Evolutionary conservation across 1,140 invertebrate genomes (phyloP), one percentile per base, ranked within the genome.

Genomic region (Ectropis grisescens): DNA sequence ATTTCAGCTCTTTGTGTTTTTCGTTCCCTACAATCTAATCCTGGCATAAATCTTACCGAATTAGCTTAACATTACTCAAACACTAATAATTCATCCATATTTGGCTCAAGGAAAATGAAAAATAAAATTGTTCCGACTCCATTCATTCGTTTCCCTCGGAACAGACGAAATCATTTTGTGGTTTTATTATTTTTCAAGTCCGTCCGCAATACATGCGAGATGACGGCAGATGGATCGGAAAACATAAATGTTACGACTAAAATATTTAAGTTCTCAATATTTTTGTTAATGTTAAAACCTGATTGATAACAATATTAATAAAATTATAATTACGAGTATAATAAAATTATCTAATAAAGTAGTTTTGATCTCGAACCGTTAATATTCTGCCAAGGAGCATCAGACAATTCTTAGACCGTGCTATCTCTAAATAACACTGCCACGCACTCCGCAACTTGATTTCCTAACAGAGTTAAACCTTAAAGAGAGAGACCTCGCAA

Each of bases 101-200:
- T 55, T 47, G 41, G 39, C 47, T 52, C 44, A 38, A 51, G 47
- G 45, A 48, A 65, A 61, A 71, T 59, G 57, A 61, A 68, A 69
- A 59, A 71, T 65, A 71, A 69, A 67, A 61, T 60, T 61, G 55
- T 58, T 53, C 53, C 47, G 50, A 61, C 64, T 66, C 59, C 66
- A 72, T 70, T 66, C 61, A 46, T 42, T 39, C 51, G 46, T 55
- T 56, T 58, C 49, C 55, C 42, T 58, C 49, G 42, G 52, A 61
- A 58, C 58, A 60, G 58, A 69, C 58, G 58, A 68, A 70, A 70
- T 61, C 49, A 61, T 66, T 76, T 45, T 44, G 44, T 33, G 56
- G 55, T 58, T 69, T 76, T 76, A 76, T 78, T 78, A 74, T 72
- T 72, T 67, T 66, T 52, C 65, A 53, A 71, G 65, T 65, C 57